Percentiles rank a stretch among this genome's conserved stretches.
These are phyloP conservation scores for Stegodyphus dumicola DNA, from an alignment of 1,140 invertebrate genomes.

Conservation along the genomic window DNA sequence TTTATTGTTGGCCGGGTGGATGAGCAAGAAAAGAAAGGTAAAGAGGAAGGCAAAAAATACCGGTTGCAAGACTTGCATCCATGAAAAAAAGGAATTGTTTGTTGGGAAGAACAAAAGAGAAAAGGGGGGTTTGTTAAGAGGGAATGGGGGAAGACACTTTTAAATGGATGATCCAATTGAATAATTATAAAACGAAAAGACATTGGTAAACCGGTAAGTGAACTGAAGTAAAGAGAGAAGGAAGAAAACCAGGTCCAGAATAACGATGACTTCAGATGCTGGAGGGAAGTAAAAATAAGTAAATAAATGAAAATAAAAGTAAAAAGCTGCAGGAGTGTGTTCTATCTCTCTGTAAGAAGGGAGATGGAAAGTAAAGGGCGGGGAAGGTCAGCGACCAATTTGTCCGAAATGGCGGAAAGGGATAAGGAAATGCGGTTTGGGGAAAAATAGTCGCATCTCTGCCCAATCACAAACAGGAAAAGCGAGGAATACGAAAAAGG, in stretches of 20 bases:
- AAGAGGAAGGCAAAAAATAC: not conserved
- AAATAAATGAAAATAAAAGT: not conserved
- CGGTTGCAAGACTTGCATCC: not conserved
- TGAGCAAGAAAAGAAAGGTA: not conserved
- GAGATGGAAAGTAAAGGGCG: not conserved
- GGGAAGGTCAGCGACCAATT: not conserved
- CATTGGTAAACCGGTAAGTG: not conserved
- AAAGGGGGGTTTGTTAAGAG: not conserved
- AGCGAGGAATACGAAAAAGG: not conserved
- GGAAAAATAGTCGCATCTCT: not conserved
- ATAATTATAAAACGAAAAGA: conserved; percentile 39
- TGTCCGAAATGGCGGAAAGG: conserved; percentile 23
- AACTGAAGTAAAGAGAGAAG: not conserved
- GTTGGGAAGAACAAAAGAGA: not conserved
- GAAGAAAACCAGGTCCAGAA: not conserved
- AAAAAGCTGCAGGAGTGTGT: not conserved
- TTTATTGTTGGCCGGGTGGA: not conserved
- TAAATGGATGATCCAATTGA: conserved; percentile 50
- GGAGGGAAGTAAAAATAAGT: not conserved
- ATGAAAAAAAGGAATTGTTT: not conserved
- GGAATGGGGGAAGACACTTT: not conserved
- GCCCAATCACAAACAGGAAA: conserved; percentile 5
- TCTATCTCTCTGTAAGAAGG: not conserved
- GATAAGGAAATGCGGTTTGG: conserved; percentile 1
- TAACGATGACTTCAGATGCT: not conserved